These are phyloP conservation scores for Saimiri boliviensis DNA, from an alignment of 2,113 vertebrate species.

Conservation along the genomic window DNA sequence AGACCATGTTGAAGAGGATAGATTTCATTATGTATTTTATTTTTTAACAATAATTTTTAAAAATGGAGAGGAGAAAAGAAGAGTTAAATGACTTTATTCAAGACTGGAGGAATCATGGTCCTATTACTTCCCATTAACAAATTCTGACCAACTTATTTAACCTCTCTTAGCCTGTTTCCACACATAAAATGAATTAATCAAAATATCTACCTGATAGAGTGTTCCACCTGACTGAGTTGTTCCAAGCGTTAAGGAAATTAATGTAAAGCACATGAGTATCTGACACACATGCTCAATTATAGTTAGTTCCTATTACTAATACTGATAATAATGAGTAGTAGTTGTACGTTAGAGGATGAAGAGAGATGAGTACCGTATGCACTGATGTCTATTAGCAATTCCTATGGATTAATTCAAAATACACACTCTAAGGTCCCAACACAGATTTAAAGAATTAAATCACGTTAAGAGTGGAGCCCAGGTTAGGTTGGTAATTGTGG, in stretches of 20 bases:
- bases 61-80: background rate
- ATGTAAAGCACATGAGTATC: background rate
- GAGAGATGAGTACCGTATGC: background rate
- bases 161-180: background rate
- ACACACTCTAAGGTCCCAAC: background rate
- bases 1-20: background rate
- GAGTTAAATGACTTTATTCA: background rate
- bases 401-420: background rate
- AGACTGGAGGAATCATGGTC: background rate
- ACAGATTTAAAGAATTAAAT: background rate
- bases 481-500: background rate
- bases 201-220: background rate
- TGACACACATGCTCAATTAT: background rate
- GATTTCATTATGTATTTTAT: background rate
- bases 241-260: background rate
- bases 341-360: background rate
- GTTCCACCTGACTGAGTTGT: background rate
- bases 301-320: background rate
- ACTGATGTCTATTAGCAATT: background rate
- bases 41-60: background rate
- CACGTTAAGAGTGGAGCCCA: background rate
- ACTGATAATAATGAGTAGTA: background rate
- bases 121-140: background rate
- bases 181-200: background rate
- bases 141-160: background rate